Evolutionary conservation across 2,888 invertebrate genomes (phyloP).

Genomic region (Megalurothrips usitatus): DNA sequence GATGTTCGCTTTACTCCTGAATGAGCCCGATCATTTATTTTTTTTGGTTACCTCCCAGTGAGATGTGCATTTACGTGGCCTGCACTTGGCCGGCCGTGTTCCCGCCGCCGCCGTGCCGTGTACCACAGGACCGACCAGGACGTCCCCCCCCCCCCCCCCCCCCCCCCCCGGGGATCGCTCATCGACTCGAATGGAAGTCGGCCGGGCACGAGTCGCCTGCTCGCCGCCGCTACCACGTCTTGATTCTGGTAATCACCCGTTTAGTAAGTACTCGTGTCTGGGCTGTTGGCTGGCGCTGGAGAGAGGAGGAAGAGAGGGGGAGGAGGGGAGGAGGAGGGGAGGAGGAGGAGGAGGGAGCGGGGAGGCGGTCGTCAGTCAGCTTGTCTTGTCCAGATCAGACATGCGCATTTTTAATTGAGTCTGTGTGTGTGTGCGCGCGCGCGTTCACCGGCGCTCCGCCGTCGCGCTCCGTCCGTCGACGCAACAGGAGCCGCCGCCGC

Average conservation of each 20-base stretch:
- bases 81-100: too few species aligned
- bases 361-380: background rate
- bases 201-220: background rate
- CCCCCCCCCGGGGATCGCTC: too few species aligned
- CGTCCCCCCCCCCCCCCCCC: too few species aligned
- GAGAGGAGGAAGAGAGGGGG: conserved; percentile 8
- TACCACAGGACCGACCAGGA: too few species aligned
- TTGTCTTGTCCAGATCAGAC: conserved; percentile 22
- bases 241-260: background rate
- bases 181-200: background rate
- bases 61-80: too few species aligned
- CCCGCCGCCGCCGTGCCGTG: too few species aligned
- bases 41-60: too few species aligned
- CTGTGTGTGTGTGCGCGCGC: background rate
- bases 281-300: background rate
- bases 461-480: background rate
- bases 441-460: background rate
- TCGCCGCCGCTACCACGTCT: too few species aligned
- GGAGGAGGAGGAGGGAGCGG: background rate
- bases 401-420: conserved; percentile 18
- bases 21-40: too few species aligned
- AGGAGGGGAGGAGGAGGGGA: background rate
- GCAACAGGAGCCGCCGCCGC: background rate
- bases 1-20: too few species aligned
- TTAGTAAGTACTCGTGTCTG: background rate